Base-by-base conservation (phyloP, 1,140 invertebrate genomes). In the Sarcophaga bullata region DNA sequence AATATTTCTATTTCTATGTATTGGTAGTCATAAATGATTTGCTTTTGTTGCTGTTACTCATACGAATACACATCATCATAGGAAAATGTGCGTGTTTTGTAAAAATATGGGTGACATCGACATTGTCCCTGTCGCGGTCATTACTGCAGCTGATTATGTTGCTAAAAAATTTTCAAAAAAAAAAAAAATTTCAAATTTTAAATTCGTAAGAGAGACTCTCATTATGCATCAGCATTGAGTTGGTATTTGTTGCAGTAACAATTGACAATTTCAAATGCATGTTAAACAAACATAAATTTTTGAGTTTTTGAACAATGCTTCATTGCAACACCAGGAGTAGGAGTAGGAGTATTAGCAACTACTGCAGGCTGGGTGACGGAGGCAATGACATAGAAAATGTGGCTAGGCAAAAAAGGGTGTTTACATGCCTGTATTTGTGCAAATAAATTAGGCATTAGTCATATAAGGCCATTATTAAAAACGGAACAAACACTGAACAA, bases 281-380 rank as follows among this genome's bases (percentile, higher is more conserved):
- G 73, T 47, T 76, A 76, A 76, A 76, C 73, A 76, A 76, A 76
- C 73, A 76, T 76, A 76, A 76, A 76, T 76, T 73, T 73, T 25
- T 8, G 19, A 73, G 49, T 49, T 49, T 50, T 49, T 37, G 73
- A 73, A 73, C 25, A 46, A 73, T 37, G 25, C 4, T 37, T 37
- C 4, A 2, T 2, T 37, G 25, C 25, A 37, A 4, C 25, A 2
- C 25, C 4, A n/a, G n/a, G 25, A 37, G n/a, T 37, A 37, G 25
- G 25, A 37, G 25, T 37, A 37, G 25, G 25, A 37, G 25, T 37
- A 37, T 37, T 37, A 37, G 25, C 25, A 1, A 37, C 25, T 37
- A 4, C 25, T 37, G 25, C 25, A 37, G 25, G 25, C 1, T 37
- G 1, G 25, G 25, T 37, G 25, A 4, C 1, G 25, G 25, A 37